These are phyloP conservation scores for Drosophila barbarae DNA, from an alignment of 2,888 invertebrate species.

Conservation along the genomic window DNA sequence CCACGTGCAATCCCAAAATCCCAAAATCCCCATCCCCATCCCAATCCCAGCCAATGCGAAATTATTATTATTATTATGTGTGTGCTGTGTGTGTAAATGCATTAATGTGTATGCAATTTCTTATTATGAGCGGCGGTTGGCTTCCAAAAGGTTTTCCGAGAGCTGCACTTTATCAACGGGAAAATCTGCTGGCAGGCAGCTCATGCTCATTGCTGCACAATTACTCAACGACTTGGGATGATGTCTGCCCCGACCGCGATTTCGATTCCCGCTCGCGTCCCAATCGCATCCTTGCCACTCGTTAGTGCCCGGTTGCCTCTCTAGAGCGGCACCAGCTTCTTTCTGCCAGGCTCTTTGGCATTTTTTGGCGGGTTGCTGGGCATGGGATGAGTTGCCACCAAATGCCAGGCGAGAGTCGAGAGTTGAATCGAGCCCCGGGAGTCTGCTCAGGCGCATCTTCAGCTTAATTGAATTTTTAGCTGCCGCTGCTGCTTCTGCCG, in stretches of 20 bases:
- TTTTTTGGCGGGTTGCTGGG: constrained; percentile 52
- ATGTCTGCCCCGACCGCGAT: constrained; percentile 25
- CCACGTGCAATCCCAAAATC: constrained; percentile 68
- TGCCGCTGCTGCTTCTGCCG: constrained; percentile 29
- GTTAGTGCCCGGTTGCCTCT: constrained; percentile 49
- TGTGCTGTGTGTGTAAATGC: constrained; percentile 30
- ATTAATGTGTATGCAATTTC: constrained; percentile 56
- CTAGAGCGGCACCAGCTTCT: constrained; percentile 41
- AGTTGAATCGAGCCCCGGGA: constrained; percentile 21
- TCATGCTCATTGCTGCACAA: constrained; percentile 70
- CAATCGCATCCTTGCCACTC: constrained; percentile 49
- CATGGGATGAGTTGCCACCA: constrained; percentile 43
- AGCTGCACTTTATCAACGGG: constrained; percentile 68
- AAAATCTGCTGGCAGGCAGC: constrained; percentile 62
- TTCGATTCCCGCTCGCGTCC: constrained; percentile 42
- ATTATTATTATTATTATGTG: constrained; percentile 21
- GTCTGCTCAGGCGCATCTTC: constrained; percentile 64
- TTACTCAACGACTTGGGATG: constrained; percentile 68
- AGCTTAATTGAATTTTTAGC: constrained; percentile 73
- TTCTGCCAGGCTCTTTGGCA: constrained; percentile 51
- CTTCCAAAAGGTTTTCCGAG: constrained; percentile 55
- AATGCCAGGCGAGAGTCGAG: constrained; percentile 47
- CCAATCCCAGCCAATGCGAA: constrained; percentile 54
- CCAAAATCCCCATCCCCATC: constrained; percentile 34
- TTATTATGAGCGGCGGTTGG: constrained; percentile 61